Evolutionary conservation across 2,888 invertebrate genomes (phyloP).

Genomic region (Caenorhabditis uteleia): DNA sequence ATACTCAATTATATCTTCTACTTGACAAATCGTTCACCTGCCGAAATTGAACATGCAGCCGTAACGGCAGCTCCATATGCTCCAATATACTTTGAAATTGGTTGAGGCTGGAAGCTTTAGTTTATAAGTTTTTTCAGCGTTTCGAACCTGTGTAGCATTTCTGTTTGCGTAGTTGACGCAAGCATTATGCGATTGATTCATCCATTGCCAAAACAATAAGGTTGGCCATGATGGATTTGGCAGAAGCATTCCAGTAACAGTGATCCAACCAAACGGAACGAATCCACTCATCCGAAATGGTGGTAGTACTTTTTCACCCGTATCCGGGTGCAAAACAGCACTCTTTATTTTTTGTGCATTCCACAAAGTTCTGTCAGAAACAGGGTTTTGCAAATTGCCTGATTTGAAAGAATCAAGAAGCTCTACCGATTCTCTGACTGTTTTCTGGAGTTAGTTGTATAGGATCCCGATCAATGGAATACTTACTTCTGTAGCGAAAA

Average conservation of each 20-base stretch:
- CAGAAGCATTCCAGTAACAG: constrained; percentile 72
- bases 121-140: not conserved
- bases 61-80: constrained; percentile 73
- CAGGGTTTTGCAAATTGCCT: not conserved
- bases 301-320: constrained; percentile 73
- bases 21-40: too few species aligned
- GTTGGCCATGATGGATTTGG: constrained; percentile 71
- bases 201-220: constrained; percentile 74
- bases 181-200: constrained; percentile 74
- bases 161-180: constrained; percentile 74
- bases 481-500: constrained; percentile 71
- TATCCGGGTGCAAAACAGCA: constrained; percentile 68
- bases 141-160: constrained; percentile 72
- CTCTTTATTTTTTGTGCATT: constrained; percentile 72
- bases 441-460: constrained; percentile 58
- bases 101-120: constrained; percentile 54
- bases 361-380: constrained; percentile 69
- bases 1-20: not conserved
- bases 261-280: constrained; percentile 73
- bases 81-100: constrained; percentile 70
- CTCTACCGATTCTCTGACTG: constrained; percentile 69
- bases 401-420: constrained; percentile 69
- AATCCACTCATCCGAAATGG: constrained; percentile 74
- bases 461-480: not conserved
- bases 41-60: constrained; percentile 68